Conservation (phyloP, 1,140 invertebrate genomes). For the Nomia melanderi region DNA sequence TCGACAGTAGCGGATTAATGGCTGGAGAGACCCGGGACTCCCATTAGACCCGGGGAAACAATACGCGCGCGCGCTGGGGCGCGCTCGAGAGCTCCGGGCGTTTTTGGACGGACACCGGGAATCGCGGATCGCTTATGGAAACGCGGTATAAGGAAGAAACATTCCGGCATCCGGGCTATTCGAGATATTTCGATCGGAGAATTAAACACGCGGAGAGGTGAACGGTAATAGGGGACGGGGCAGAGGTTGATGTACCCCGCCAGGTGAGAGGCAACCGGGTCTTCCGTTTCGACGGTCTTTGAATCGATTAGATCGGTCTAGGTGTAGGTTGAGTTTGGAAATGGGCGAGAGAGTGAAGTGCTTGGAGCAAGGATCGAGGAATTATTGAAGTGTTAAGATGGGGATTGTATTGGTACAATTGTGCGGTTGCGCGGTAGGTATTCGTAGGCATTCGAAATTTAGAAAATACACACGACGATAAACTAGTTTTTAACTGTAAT, state of each 20-base stretch:
- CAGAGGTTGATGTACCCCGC: not conserved
- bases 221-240: not conserved
- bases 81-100: too few species aligned
- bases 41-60: slow-evolving; percentile 38
- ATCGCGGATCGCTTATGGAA: slow-evolving; percentile 23
- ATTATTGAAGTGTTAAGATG: too few species aligned
- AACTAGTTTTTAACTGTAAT: too few species aligned
- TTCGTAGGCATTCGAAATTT: too few species aligned
- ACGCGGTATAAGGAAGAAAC: slow-evolving; percentile 1
- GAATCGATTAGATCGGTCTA: not conserved
- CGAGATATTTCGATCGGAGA: not conserved
- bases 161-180: not conserved
- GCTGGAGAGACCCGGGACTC: slow-evolving; percentile 32
- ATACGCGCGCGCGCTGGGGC: too few species aligned
- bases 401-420: too few species aligned
- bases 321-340: too few species aligned
- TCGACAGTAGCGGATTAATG: slow-evolving; percentile 51
- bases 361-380: too few species aligned
- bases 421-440: too few species aligned
- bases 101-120: slow-evolving; percentile 17
- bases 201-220: not conserved
- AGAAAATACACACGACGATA: too few species aligned
- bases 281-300: not conserved
- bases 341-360: too few species aligned
- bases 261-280: not conserved